phyloP scores from a whole-genome alignment of 2,888 invertebrate genomes.

The Ametastegia equiseti region DNA sequence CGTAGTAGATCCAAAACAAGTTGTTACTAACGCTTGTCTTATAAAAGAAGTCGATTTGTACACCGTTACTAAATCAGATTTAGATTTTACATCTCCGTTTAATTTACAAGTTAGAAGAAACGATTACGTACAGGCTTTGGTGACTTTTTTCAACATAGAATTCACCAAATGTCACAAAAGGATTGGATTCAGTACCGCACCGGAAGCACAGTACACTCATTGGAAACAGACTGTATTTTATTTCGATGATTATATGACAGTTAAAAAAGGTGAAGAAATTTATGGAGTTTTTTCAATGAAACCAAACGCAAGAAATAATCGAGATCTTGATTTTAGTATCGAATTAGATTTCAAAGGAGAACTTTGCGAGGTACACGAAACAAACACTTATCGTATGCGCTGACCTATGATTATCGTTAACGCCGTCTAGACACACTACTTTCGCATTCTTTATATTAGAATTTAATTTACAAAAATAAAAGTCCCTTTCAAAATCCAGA shows the following conservation, averaged over 20 bases:
- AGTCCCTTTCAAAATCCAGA: not conserved
- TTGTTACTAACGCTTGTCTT: constrained; percentile 96
- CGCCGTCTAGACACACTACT: constrained; percentile 11
- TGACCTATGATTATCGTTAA: constrained; percentile 76
- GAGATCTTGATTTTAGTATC: constrained; percentile 97
- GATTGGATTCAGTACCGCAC: constrained; percentile 98
- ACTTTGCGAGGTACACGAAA: constrained; percentile 89
- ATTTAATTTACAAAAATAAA: not conserved
- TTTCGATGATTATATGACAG: constrained; percentile 97
- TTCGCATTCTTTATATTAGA: constrained; percentile 38
- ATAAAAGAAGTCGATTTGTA: constrained; percentile 99
- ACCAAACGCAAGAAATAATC: constrained; percentile 97
- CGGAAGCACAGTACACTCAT: constrained; percentile 98
- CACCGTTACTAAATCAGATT: constrained; percentile 96
- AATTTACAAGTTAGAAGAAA: constrained; percentile 90
- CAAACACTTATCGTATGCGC: constrained; percentile 94
- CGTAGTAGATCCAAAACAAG: constrained; percentile 98
- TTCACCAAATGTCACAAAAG: constrained; percentile 99
- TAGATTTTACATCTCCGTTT: constrained; percentile 94
- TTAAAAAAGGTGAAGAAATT: constrained; percentile 96
- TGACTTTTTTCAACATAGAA: constrained; percentile 99
- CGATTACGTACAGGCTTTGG: constrained; percentile 98
- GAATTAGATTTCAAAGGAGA: constrained; percentile 96
- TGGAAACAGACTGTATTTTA: constrained; percentile 99
- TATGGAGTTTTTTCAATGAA: constrained; percentile 95